Evolutionary conservation across 2,797 vertebrate genomes (phyloP), one percentile per base, ranked within the genome.

Genomic region (Eremophila alpestris): DNA sequence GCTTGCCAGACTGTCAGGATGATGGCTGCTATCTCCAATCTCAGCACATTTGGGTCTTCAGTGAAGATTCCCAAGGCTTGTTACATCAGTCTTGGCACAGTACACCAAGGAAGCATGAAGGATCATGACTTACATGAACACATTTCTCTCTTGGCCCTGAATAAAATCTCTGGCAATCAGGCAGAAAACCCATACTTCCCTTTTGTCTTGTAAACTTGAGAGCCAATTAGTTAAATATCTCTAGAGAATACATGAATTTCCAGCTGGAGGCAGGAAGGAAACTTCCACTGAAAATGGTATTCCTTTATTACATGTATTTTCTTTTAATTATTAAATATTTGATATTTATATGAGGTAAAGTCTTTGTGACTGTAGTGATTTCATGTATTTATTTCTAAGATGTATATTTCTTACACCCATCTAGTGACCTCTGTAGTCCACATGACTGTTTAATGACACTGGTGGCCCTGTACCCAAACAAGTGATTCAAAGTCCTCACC

Each of bases 61-160:
- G 34, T 68, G 71, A 95, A 89, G 71, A 87, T 87, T 95, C 81
- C 62, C 84, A 91, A 74, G 75, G 64, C 71, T 87, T 89, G 49
- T 95, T 91, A 85, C 81, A 77, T 90, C 87, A 81, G 41, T 68
- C 75, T 94, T 94, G 93, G 92, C 89, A 85, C 34, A 75, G 46
- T 54, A 74, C 30, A 32, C 45, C 16, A 45, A 58, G 52, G 56
- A 89, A 83, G 46, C 54, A 52, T 41, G 56, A 29, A 43, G n/a
- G 78, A 80, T 94, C 78, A 60, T 86, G 90, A 89, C 60, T 84
- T 95, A 58, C 49, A 87, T 81, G 60, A 87, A 65, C 26, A 77
- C n/a, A 23, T 92, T 77, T 82, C 45, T 93, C 67, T 90, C 86
- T 87, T n/a, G 54, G 49, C 49, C 43, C 43, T 51, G 64, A 83